Base-by-base conservation (phyloP, 1,140 invertebrate species). In the Penaeus chinensis region DNA sequence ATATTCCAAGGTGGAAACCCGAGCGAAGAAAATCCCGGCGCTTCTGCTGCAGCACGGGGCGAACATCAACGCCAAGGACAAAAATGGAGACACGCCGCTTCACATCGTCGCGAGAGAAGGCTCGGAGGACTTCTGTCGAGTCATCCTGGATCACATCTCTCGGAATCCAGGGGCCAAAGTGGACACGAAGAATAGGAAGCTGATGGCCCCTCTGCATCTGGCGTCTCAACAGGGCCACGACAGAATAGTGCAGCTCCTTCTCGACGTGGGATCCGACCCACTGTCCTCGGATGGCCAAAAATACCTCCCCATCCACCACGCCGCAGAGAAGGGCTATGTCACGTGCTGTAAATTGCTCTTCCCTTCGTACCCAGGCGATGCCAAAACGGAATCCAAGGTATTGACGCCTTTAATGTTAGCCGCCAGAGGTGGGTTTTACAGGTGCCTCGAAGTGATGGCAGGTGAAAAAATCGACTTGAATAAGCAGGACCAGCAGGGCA, bases 221-320 rank as follows among this genome's bases (percentile, higher is more conserved):
- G 83, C 83, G 20, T 71, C 76, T 22, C 60, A 85, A 22, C 4
- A 78, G 16, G 71, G 83, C 22, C 47, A 85, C 20, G 24, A 61
- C 54, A 13, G 47, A n/a, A 63, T 76, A 22, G 37, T 78, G 2
- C 42, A 85, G 27, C 60, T 85, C 27, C 71, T 85, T 7, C 71
- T 85, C 0, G n/a, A 71, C n/a, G 54, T 42, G 47, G 83, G 37
- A 78, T 74, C 83, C n/a, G 37, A 77, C 24, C 60, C 83, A 0
- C 37, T 22, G 47, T 20, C 42, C 22, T 65, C 62, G 66, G 83
- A 85, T 22, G 8, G 27, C 61, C 18, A 32, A n/a, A 62, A n/a
- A 37, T 85, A 63, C 54, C 37, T 85, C 42, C 83, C 83, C n/a
- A 22, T 85, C 60, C 83, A 85, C 76, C 63, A 85, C 66, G 83